phyloP scores from a whole-genome alignment of 23 tunicate genomes.

The Oikopleura dioica region DNA sequence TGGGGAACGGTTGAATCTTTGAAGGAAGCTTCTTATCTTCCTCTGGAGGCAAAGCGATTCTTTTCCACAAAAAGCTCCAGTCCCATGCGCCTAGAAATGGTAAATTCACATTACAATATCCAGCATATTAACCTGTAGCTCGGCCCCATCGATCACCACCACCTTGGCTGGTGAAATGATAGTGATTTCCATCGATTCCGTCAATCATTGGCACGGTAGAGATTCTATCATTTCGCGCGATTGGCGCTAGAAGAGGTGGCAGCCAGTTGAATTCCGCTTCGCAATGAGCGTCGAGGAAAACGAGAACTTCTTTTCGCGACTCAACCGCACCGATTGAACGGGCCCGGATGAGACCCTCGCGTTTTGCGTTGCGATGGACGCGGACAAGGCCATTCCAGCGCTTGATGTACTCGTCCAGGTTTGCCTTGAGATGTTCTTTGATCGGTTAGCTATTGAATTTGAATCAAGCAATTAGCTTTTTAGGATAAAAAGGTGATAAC shows the following conservation, averaged over 20 bases:
- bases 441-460: no score
- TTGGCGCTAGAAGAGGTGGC: constrained; percentile 68
- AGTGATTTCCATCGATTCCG: constrained; percentile 57
- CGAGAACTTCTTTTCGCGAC: constrained; percentile 16
- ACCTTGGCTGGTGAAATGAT: constrained; percentile 69
- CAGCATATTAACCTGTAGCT: no score
- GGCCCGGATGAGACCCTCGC: constrained; percentile 89
- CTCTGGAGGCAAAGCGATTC: constrained; percentile 60
- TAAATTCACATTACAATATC: no score
- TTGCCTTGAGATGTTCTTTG: constrained; percentile 37
- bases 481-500: no score
- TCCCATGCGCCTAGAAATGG: constrained; percentile 99
- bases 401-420: constrained; percentile 42
- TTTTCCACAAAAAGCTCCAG: constrained; percentile 81
- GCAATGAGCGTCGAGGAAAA: constrained; percentile 89
- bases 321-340: constrained; percentile 70
- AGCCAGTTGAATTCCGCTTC: constrained; percentile 90
- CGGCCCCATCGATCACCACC: constrained; percentile 67
- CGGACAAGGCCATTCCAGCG: constrained; percentile 48
- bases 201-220: constrained; percentile 22
- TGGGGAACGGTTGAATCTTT: constrained; percentile 13
- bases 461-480: no score
- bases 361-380: constrained; percentile 40
- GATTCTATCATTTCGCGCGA: constrained; percentile 44
- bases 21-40: constrained; percentile 26